Evolutionary conservation across 1,140 invertebrate species (phyloP).

Genomic region (Luehdorfia chinensis): DNA sequence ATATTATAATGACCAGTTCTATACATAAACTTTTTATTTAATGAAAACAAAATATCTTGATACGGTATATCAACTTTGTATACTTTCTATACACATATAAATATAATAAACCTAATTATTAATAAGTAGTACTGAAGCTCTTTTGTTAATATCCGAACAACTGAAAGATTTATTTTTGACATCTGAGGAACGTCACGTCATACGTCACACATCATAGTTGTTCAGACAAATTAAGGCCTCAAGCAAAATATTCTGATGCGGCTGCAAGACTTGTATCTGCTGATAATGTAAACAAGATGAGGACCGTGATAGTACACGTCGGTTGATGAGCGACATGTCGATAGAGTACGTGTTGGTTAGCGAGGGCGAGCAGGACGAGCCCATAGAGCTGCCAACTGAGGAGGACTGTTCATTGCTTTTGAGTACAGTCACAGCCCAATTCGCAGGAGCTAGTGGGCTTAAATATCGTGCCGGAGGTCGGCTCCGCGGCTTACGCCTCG

Average conservation of each 20-base stretch:
- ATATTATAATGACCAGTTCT: no score
- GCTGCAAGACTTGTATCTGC: constrained; percentile 20
- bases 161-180: constrained; percentile 5
- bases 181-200: constrained; percentile 34
- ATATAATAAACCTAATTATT: no score
- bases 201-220: constrained; percentile 44
- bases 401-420: constrained; percentile 89
- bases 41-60: no score
- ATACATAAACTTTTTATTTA: no score
- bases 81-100: no score
- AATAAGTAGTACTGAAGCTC: no score
- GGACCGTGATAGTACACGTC: constrained; percentile 30
- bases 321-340: constrained; percentile 63
- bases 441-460: constrained; percentile 91
- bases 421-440: constrained; percentile 90
- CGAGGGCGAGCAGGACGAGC: constrained; percentile 91
- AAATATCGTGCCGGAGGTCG: constrained; percentile 91
- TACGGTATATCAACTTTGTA: no score
- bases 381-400: constrained; percentile 92
- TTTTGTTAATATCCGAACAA: background rate
- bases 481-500: constrained; percentile 87
- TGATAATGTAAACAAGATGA: constrained; percentile 57
- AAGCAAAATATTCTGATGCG: constrained; percentile 12
- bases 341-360: constrained; percentile 81
- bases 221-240: constrained; percentile 14